Conservation (phyloP, 1,140 invertebrate species). For the Euura lappo region DNA sequence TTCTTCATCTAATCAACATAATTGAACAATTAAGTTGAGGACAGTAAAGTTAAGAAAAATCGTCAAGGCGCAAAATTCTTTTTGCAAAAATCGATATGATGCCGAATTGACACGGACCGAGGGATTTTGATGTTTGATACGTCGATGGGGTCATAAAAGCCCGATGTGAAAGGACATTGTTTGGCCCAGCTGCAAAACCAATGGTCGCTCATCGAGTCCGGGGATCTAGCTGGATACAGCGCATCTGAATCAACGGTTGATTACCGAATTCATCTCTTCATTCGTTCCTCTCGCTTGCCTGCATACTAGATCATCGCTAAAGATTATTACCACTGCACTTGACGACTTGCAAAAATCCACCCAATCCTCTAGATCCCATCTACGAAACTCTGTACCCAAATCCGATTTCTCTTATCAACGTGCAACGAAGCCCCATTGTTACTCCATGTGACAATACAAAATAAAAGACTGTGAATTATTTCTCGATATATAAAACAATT, state of each 20-base stretch:
- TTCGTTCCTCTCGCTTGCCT: constrained; percentile 44
- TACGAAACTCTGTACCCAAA: too few species aligned
- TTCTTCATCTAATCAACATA: too few species aligned
- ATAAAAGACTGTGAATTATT: too few species aligned
- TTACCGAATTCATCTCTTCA: constrained; percentile 59
- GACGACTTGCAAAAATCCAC: not conserved
- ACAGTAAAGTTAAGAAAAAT: too few species aligned
- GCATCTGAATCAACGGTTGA: constrained; percentile 59
- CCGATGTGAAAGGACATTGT: constrained; percentile 60
- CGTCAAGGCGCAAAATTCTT: too few species aligned
- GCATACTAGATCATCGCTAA: constrained; percentile 27
- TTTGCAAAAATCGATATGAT: not conserved
- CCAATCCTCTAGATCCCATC: too few species aligned
- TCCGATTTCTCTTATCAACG: too few species aligned
- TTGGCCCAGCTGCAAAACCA: constrained; percentile 55
- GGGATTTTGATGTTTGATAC: constrained; percentile 24
- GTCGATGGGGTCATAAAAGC: constrained; percentile 55
- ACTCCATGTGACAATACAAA: too few species aligned
- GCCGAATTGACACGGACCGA: constrained; percentile 6
- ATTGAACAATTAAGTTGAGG: too few species aligned
- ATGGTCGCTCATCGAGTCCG: constrained; percentile 29
- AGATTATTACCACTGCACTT: not conserved
- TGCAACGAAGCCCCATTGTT: too few species aligned
- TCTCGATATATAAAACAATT: too few species aligned
- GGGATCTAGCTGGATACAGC: constrained; percentile 46